These are phyloP conservation scores for Agrochola circellaris DNA, from an alignment of 2,888 invertebrate species.

Conservation along the genomic window DNA sequence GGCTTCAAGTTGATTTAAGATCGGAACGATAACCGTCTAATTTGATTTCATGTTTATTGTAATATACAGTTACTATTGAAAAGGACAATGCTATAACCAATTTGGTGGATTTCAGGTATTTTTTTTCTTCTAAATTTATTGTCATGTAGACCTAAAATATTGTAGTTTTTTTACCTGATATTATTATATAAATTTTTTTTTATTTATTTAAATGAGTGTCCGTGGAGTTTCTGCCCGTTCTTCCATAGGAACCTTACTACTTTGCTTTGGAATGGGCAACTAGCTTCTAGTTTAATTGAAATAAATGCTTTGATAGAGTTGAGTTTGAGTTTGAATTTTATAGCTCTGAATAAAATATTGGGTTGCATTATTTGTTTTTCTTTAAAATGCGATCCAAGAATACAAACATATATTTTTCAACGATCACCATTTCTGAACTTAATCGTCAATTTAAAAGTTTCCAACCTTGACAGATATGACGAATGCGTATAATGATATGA, in stretches of 20 bases:
- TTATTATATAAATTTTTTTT: background rate
- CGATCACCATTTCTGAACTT: slow-evolving; percentile 31
- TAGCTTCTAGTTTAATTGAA: too few relatives aligned
- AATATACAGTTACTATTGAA: background rate
- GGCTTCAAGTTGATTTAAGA: slow-evolving; percentile 23
- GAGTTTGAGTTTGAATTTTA: too few relatives aligned
- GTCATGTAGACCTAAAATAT: too few relatives aligned
- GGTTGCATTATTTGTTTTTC: background rate
- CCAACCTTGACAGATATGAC: slow-evolving; percentile 62
- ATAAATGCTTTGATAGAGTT: too few relatives aligned
- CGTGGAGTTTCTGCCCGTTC: too few relatives aligned
- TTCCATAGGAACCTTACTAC: too few relatives aligned
- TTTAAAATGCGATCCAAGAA: background rate
- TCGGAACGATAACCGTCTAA: slow-evolving; percentile 26
- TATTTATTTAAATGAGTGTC: too few relatives aligned
- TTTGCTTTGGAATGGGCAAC: too few relatives aligned
- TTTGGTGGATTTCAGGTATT: background rate
- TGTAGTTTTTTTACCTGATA: background rate
- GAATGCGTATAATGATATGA: slow-evolving; percentile 56
- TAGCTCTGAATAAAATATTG: background rate
- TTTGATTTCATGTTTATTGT: background rate
- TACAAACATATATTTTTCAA: slow-evolving; percentile 15
- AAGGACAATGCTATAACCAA: background rate
- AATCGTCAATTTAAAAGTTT: slow-evolving; percentile 47
- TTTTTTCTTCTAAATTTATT: background rate